These are phyloP conservation scores for Calypte anna DNA, from an alignment of 2,113 vertebrate species.

Conservation along the genomic window DNA sequence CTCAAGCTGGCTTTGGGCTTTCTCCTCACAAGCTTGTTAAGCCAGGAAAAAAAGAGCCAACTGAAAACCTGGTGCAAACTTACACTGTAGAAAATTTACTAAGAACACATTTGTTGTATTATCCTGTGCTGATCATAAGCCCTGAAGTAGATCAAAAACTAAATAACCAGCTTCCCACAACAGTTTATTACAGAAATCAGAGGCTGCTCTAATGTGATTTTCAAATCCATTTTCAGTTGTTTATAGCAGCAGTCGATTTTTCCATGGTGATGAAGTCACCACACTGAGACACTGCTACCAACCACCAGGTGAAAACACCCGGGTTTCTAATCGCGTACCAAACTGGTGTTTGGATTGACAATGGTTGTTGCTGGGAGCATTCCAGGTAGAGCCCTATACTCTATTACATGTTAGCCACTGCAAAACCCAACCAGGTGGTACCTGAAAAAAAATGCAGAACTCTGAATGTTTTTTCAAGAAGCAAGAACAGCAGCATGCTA, in stretches of 20 bases:
- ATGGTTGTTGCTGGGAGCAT: not conserved
- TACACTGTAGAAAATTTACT: not conserved
- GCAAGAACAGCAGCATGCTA: not conserved
- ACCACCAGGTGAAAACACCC: conserved; percentile 26
- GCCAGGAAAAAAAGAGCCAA: not conserved
- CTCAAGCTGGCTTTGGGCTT: not conserved
- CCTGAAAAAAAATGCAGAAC: not conserved
- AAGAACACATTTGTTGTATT: not conserved
- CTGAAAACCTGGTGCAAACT: not conserved
- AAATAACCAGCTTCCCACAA: not conserved
- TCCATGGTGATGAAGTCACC: conserved; percentile 38
- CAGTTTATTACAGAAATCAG: not conserved
- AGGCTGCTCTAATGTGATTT: not conserved
- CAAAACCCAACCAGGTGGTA: not conserved
- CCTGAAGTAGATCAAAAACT: not conserved
- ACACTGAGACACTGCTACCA: not conserved
- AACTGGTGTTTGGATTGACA: not conserved
- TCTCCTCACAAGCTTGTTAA: not conserved
- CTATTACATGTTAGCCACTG: not conserved
- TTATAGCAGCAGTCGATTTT: not conserved
- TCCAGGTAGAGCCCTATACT: not conserved
- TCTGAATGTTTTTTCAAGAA: not conserved
- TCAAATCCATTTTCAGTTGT: not conserved
- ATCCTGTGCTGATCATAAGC: not conserved
- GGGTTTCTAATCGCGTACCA: not conserved